Percentiles rank a stretch among this genome's conserved stretches.
Evolutionary conservation across 1,140 invertebrate species (phyloP).

Genomic region (Panagrolaimus sp.): DNA sequence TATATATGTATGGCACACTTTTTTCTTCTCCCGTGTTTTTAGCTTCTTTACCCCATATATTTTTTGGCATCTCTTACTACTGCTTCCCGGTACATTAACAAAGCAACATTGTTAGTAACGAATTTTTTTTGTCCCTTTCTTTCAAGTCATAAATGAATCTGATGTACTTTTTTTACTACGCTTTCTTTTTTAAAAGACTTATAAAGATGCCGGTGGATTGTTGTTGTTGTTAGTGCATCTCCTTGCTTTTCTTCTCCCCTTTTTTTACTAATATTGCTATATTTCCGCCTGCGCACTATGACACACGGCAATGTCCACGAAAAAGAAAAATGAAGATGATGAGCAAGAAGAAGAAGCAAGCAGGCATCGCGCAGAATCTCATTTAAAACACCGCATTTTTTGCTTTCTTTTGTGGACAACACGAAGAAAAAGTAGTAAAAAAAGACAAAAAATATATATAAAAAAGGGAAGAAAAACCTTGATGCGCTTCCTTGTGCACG

Average conservation of each 20-base stretch:
- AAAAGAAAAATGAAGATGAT: too few relatives aligned
- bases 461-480: background rate
- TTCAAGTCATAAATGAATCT: conserved; percentile 9
- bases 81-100: background rate
- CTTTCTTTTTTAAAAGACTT: background rate
- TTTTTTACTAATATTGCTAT: too few relatives aligned
- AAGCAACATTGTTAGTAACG: background rate
- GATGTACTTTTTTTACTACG: background rate
- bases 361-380: conserved; percentile 11
- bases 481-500: conserved; percentile 5
- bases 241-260: background rate
- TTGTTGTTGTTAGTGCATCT: background rate
- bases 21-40: background rate
- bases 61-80: background rate
- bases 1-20: conserved; percentile 1
- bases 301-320: too few relatives aligned
- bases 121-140: background rate
- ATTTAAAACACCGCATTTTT: conserved; percentile 5
- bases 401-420: background rate
- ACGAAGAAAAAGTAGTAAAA: background rate
- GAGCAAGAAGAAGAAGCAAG: background rate
- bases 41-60: background rate
- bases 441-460: background rate
- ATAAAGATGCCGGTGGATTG: conserved; percentile 1
- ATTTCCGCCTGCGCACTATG: too few relatives aligned